Evolutionary conservation across 2,797 vertebrate species (phyloP).

Genomic region (Mycteria americana): DNA sequence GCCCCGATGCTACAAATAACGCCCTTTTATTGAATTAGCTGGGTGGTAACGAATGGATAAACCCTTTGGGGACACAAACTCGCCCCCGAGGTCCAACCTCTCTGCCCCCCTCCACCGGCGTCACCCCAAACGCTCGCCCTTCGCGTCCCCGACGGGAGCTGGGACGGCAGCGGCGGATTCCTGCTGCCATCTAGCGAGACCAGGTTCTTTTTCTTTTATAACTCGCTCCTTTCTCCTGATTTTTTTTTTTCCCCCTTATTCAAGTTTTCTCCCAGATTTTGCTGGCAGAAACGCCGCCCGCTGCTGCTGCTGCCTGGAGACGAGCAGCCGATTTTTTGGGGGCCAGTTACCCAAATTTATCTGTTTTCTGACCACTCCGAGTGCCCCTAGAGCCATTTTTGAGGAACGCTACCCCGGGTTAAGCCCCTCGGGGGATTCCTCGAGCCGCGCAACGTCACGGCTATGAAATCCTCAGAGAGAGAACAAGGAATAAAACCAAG

Average conservation of each 20-base stretch:
- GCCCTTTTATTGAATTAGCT: neutral
- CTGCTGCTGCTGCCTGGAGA: too few relatives aligned
- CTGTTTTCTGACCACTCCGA: neutral
- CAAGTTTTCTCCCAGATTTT: neutral
- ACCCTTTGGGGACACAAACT: neutral
- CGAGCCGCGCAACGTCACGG: neutral
- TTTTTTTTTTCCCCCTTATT: neutral
- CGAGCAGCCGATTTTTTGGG: neutral
- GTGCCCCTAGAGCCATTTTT: rapidly evolving
- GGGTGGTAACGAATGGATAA: neutral
- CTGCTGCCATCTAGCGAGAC: neutral
- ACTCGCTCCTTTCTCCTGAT: neutral
- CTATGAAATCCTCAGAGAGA: neutral
- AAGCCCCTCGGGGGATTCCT: neutral
- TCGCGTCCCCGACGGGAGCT: rapidly evolving
- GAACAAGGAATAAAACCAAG: neutral
- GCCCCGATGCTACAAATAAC: neutral
- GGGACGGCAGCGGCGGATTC: neutral
- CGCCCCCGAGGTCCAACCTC: neutral
- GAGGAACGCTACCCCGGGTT: rapidly evolving
- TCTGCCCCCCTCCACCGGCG: neutral
- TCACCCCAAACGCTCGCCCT: neutral
- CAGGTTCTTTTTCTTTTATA: too few relatives aligned
- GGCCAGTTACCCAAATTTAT: rapidly evolving
- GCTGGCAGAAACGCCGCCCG: rapidly evolving